A percentile compares a stretch with the other conserved stretches of the same genome.
Evolutionary conservation across 30 jellyfish, hydroid and myxozoan species (phyloP).

Genomic region (Cassiopea andromeda): DNA sequence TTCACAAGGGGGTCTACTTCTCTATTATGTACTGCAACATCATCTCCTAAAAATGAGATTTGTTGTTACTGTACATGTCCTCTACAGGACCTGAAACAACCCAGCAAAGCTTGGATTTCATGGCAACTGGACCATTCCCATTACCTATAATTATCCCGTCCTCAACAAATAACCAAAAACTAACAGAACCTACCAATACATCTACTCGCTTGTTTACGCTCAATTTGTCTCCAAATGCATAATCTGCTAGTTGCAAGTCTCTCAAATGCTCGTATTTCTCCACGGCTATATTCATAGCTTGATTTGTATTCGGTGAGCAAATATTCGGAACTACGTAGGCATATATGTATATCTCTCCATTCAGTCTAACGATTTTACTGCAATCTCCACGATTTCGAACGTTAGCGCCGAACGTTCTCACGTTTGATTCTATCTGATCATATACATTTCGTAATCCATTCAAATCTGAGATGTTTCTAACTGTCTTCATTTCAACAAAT

Average conservation of each 20-base stretch:
- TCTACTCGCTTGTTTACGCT: neutral
- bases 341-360: neutral
- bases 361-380: slow-evolving; percentile 8
- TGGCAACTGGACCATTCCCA: neutral
- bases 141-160: neutral
- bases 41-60: slow-evolving; percentile 31
- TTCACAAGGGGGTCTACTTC: neutral
- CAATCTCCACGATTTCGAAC: slow-evolving; percentile 18
- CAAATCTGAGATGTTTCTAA: neutral
- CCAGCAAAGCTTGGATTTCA: slow-evolving; percentile 33
- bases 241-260: slow-evolving; percentile 35
- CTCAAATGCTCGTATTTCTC: slow-evolving; percentile 26
- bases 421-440: slow-evolving; percentile 8
- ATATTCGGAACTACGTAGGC: slow-evolving; percentile 39
- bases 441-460: neutral
- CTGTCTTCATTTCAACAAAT: neutral
- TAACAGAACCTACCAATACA: neutral
- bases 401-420: slow-evolving; percentile 9
- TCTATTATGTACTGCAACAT: neutral
- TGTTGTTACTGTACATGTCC: neutral
- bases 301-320: slow-evolving; percentile 52
- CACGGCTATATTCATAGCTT: slow-evolving; percentile 3
- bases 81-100: slow-evolving; percentile 28
- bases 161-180: neutral
- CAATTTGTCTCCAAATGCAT: slow-evolving; percentile 7